A percentile compares a stretch with the other conserved stretches of the same genome.
Conservation (phyloP, 2,113 vertebrate genomes). For the Chauna torquata region DNA sequence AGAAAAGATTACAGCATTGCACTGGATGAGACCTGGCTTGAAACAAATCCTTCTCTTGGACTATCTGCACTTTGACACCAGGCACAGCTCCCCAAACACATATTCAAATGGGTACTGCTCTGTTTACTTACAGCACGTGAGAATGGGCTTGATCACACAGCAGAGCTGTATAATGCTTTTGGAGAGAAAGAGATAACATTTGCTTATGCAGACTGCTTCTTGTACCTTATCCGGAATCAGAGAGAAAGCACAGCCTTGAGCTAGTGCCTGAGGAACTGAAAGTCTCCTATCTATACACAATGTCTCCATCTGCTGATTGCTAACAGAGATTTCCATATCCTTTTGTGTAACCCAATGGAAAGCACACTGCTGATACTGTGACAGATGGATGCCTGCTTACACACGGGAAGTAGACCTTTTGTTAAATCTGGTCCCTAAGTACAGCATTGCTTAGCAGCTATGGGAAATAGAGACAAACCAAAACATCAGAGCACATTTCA, state of each 20-base stretch:
- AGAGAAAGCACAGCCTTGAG: background rate
- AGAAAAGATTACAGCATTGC: background rate
- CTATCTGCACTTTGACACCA: background rate
- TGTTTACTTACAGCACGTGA: background rate
- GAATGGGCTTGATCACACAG: background rate
- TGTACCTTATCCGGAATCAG: background rate
- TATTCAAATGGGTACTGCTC: background rate
- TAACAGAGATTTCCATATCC: background rate
- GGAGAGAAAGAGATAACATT: background rate
- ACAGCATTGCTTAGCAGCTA: background rate
- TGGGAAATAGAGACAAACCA: background rate
- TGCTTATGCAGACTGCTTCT: background rate
- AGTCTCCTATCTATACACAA: background rate
- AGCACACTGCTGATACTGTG: background rate
- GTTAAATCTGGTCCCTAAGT: background rate
- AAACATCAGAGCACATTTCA: background rate
- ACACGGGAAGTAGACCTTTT: background rate
- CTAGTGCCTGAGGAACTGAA: background rate
- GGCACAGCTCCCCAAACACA: background rate
- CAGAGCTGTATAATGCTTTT: background rate
- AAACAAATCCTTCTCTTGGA: background rate
- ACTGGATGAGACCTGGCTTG: background rate
- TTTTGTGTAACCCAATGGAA: background rate
- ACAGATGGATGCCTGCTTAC: background rate
- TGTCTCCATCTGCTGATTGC: conserved; percentile 23